These are phyloP conservation scores for Prochilodus magdalenae DNA, from an alignment of 2,113 vertebrate species.

Conservation along the genomic window DNA sequence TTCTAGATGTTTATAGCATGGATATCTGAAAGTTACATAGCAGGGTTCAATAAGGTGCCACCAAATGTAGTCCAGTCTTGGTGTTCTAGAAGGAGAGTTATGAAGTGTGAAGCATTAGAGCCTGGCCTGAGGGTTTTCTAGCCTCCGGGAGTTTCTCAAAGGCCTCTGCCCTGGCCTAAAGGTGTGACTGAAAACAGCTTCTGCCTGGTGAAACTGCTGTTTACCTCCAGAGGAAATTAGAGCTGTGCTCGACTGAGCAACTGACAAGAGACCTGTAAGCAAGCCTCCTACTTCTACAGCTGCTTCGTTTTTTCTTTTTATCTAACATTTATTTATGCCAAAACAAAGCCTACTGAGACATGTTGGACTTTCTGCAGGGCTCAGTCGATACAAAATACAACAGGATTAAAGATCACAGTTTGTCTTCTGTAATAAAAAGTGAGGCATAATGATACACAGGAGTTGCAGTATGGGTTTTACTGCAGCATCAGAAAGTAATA, in stretches of 20 bases:
- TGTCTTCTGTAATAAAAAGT: neutral
- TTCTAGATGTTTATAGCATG: no score
- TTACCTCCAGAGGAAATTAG: slow-evolving; percentile 13
- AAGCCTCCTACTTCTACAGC: slow-evolving; percentile 2
- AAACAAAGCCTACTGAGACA: neutral
- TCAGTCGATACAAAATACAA: slow-evolving; percentile 5
- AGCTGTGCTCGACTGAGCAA: slow-evolving; percentile 18
- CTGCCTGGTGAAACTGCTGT: slow-evolving; percentile 12
- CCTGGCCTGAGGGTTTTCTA: neutral
- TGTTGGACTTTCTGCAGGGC: neutral
- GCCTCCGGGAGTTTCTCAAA: slow-evolving; percentile 10
- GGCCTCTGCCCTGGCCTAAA: neutral
- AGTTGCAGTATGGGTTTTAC: neutral
- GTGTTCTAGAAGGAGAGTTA: neutral
- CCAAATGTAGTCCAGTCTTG: no score
- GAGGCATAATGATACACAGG: neutral
- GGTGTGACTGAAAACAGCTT: slow-evolving; percentile 20
- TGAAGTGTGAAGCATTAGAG: slow-evolving; percentile 25
- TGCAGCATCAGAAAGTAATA: neutral
- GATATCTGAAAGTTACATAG: no score
- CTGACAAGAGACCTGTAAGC: slow-evolving; percentile 11
- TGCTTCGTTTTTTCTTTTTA: slow-evolving; percentile 23
- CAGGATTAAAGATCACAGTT: neutral
- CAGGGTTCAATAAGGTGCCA: no score
- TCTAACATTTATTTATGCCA: slow-evolving; percentile 22